A percentile compares a stretch with the other conserved stretches of the same genome.
These are phyloP conservation scores for Melanotaenia pygmaea DNA, from an alignment of 2,797 vertebrate genomes.

Conservation along the genomic window DNA sequence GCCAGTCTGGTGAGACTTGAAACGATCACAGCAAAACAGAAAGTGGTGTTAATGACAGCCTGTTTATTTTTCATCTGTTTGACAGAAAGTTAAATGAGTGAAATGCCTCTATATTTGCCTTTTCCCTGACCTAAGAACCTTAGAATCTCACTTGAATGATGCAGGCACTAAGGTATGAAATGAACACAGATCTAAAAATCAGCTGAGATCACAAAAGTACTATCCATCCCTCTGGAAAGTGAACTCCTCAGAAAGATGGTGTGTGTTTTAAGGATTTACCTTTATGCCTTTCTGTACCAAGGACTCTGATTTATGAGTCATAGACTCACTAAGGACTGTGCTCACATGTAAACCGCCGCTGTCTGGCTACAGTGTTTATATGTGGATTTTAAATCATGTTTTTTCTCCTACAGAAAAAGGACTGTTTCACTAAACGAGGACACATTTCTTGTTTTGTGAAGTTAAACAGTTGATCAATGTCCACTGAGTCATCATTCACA, in stretches of 20 bases:
- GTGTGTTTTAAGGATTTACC: conserved; percentile 24
- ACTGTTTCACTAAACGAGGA: conserved; percentile 39
- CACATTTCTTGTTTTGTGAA: conserved; percentile 22
- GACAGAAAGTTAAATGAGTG: conserved; percentile 17
- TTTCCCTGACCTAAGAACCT: conserved; percentile 41
- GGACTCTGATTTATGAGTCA: conserved; percentile 35
- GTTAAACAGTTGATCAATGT: conserved; percentile 8
- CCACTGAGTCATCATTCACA: conserved; percentile 24
- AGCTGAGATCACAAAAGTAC: conserved; percentile 37
- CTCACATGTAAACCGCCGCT: conserved; percentile 18
- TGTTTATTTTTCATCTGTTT: conserved; percentile 27
- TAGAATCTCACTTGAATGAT: conserved; percentile 30
- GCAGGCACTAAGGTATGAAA: conserved; percentile 25
- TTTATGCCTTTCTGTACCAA: conserved; percentile 32
- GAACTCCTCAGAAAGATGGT: conserved; percentile 39
- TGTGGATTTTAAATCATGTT: conserved; percentile 24
- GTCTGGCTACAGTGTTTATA: conserved; percentile 19
- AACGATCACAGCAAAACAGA: conserved; percentile 29
- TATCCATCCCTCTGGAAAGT: conserved; percentile 25
- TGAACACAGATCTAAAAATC: conserved; percentile 37
- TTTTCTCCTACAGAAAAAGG: conserved; percentile 25
- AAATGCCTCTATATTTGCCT: conserved; percentile 52
- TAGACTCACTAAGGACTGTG: conserved; percentile 32
- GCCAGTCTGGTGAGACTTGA: conserved; percentile 54
- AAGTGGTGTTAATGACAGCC: conserved; percentile 14